Percentiles rank a stretch among this genome's conserved stretches.
Evolutionary conservation across 2,797 vertebrate genomes (phyloP).

Genomic region (Cyclopterus lumpus): DNA sequence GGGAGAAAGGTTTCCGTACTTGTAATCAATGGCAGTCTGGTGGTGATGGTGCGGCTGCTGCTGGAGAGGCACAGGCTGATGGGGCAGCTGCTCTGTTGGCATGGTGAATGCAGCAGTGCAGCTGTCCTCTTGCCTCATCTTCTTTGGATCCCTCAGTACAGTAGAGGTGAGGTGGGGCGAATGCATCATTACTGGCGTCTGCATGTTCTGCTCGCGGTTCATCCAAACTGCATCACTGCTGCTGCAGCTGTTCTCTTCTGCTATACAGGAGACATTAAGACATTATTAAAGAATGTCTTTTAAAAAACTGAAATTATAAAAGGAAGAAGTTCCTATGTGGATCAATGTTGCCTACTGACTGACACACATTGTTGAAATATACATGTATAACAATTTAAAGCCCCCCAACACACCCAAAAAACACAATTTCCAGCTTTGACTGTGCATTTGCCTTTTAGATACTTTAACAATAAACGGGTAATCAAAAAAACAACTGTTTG

Average conservation of each 20-base stretch:
- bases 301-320: not conserved
- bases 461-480: not conserved
- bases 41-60: slow-evolving; percentile 80
- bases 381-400: not conserved
- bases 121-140: slow-evolving; percentile 89
- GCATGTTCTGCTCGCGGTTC: slow-evolving; percentile 87
- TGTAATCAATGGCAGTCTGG: slow-evolving; percentile 94
- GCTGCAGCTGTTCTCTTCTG: slow-evolving; percentile 91
- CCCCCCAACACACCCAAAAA: too few relatives aligned
- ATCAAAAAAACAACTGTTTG: not conserved
- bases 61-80: slow-evolving; percentile 62
- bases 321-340: not conserved
- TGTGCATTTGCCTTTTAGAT: not conserved
- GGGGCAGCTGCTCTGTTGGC: slow-evolving; percentile 87
- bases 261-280: not conserved
- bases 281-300: not conserved
- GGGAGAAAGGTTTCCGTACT: slow-evolving; percentile 80
- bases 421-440: not conserved
- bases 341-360: not conserved
- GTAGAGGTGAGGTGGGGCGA: slow-evolving; percentile 97
- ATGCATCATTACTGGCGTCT: slow-evolving; percentile 95
- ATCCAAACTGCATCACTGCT: slow-evolving; percentile 91
- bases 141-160: slow-evolving; percentile 94
- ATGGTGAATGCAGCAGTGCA: slow-evolving; percentile 91
- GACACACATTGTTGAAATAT: not conserved